phyloP scores from a whole-genome alignment of 2,797 vertebrate species.

The Gallinago nigripennis region DNA sequence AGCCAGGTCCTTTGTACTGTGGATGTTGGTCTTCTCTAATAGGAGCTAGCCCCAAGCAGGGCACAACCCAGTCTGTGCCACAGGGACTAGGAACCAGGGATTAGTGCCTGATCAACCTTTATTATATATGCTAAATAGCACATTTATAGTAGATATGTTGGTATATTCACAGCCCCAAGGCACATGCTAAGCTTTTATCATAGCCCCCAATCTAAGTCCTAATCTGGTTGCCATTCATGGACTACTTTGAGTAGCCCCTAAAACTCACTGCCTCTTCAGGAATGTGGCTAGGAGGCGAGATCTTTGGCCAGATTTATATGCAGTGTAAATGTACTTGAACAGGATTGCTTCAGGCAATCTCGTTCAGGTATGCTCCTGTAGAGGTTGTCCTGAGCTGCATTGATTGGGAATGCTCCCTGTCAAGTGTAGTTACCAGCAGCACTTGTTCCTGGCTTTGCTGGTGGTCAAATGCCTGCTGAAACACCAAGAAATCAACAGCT shows the following conservation, averaged over 20 bases:
- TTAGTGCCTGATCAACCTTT: neutral
- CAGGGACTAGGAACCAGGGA: neutral
- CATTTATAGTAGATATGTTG: neutral
- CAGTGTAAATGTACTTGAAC: neutral
- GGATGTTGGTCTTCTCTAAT: neutral
- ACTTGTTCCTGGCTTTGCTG: neutral
- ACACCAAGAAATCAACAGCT: neutral
- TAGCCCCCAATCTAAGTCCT: neutral
- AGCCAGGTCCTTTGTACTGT: neutral
- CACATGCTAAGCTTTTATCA: neutral
- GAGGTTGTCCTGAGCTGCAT: neutral
- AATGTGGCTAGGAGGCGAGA: neutral
- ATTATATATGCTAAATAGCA: neutral
- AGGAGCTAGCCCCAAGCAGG: neutral
- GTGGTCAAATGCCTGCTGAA: neutral
- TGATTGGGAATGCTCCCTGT: neutral
- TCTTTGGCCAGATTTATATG: neutral
- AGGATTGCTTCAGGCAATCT: neutral
- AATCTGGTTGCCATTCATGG: neutral
- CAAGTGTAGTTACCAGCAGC: neutral
- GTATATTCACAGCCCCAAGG: neutral
- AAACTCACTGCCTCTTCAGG: neutral
- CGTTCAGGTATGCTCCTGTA: neutral
- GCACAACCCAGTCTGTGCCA: neutral
- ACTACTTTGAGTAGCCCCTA: neutral